Evolutionary conservation across 1,140 invertebrate genomes (phyloP).

Genomic region (Listronotus bonariensis): DNA sequence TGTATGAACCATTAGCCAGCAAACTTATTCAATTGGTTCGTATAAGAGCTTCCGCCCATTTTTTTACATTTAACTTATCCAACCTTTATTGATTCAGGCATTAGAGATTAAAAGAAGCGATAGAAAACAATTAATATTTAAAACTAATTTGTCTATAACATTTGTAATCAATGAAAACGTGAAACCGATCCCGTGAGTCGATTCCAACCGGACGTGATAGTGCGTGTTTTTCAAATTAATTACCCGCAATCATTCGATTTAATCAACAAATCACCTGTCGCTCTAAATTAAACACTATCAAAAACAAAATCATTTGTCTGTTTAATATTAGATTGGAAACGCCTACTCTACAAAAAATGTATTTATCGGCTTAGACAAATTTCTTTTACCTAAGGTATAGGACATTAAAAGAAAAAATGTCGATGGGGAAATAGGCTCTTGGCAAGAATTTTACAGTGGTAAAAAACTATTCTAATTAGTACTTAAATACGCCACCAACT

Average conservation of each 20-base stretch:
- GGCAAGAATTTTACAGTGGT: too few relatives aligned
- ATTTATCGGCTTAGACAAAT: too few relatives aligned
- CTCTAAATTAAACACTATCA: conserved; percentile 26
- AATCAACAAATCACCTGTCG: conserved; percentile 34
- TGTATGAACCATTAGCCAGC: too few relatives aligned
- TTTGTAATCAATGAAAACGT: conserved; percentile 24
- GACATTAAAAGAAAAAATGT: too few relatives aligned
- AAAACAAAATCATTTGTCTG: conserved; percentile 27
- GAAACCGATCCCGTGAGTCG: conserved; percentile 24
- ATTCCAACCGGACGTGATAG: conserved; percentile 21
- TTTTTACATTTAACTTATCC: too few relatives aligned
- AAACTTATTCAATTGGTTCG: too few relatives aligned
- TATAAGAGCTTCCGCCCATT: too few relatives aligned
- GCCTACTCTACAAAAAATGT: too few relatives aligned
- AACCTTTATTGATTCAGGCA: not conserved
- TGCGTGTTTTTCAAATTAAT: conserved; percentile 31
- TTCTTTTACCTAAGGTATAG: too few relatives aligned
- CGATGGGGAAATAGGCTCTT: too few relatives aligned
- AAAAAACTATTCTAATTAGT: too few relatives aligned
- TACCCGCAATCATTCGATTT: conserved; percentile 26
- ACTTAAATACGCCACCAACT: too few relatives aligned
- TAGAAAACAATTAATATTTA: conserved; percentile 19
- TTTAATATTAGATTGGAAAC: conserved; percentile 6
- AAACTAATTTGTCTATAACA: conserved; percentile 14
- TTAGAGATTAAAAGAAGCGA: conserved; percentile 14